Base-by-base conservation (phyloP, 2,888 invertebrate genomes). In the Plusia festucae region DNA sequence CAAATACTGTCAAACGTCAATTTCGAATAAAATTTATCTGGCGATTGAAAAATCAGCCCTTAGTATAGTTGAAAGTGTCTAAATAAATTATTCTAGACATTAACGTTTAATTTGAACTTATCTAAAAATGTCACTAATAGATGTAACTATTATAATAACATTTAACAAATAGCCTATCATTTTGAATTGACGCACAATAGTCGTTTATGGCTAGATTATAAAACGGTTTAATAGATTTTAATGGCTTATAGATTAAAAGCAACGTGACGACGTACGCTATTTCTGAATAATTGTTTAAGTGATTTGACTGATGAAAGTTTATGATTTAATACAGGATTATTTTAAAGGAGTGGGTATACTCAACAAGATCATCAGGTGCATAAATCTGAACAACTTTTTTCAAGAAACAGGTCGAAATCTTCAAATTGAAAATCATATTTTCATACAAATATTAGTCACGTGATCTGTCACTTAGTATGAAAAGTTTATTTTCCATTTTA, bases 181-280 rank as follows among this genome's bases (percentile, higher is more conserved):
- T 20, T 7, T 61, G 40, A 60, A 75, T 73, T 78, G 78, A 77
- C 73, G 73, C 62, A 60, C 63, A 44, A 53, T 46, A 40, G 30
- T 34, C 22, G 58, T 66, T 57, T 46, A 57, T 61, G 46, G 57
- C 30, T 9, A 51, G 77, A 76, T 76, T 73, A 71, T 62, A 66
- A 58, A 71, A 66, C 52, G 72, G 53, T 62, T 66, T 76, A 76
- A 73, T 76, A 62, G 73, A 55, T 62, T 67, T 76, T 76, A 73
- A 68, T 73, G 57, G 59, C 22, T 46, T 16, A 32, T 32, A 73
- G 60, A 68, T 72, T 68, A 68, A 22, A 27, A 52, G 27, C n/a
- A 9, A 58, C n/a, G 11, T 49, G 20, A 49, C 46, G 18, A 1
- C 46, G 16, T 52, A 16, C 52, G 40, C 24, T 24, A 24, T 52